Percentiles rank a stretch among this genome's conserved stretches.
phyloP scores from a whole-genome alignment of 2,888 invertebrate species.

The Pollenia amentaria region DNA sequence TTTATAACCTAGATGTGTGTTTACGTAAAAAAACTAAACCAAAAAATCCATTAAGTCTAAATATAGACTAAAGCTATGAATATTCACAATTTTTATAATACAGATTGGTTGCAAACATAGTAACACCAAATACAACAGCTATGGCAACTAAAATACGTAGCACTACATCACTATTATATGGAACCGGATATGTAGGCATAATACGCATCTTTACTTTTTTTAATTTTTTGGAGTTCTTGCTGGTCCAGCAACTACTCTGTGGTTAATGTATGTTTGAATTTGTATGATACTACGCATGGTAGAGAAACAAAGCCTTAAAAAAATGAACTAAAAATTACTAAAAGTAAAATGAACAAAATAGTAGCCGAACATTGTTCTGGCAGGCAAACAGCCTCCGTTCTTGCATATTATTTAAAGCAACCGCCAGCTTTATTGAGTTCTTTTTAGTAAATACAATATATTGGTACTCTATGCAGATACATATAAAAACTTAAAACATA shows the following conservation, averaged over 20 bases:
- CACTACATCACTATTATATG: slow-evolving; percentile 75
- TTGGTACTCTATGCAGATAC: neutral
- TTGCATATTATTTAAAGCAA: slow-evolving; percentile 73
- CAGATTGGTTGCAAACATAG: slow-evolving; percentile 37
- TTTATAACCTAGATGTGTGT: slow-evolving; percentile 9
- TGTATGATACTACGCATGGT: slow-evolving; percentile 41
- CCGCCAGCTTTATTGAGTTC: slow-evolving; percentile 68
- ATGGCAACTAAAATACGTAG: slow-evolving; percentile 39
- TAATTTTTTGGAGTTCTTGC: slow-evolving; percentile 34
- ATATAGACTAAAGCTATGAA: slow-evolving; percentile 72
- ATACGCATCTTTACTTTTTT: slow-evolving; percentile 75
- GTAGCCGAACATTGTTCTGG: slow-evolving; percentile 68
- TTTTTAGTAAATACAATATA: slow-evolving; percentile 59
- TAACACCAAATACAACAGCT: slow-evolving; percentile 24
- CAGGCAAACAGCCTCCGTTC: slow-evolving; percentile 66
- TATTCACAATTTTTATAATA: slow-evolving; percentile 69
- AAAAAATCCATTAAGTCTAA: slow-evolving; percentile 70
- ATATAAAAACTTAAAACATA: neutral
- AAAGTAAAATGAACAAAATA: slow-evolving; percentile 38
- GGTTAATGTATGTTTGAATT: slow-evolving; percentile 9
- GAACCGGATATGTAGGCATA: slow-evolving; percentile 82
- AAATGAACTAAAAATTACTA: slow-evolving; percentile 7
- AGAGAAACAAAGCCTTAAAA: slow-evolving; percentile 40
- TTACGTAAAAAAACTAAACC: slow-evolving; percentile 31
- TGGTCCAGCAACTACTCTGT: slow-evolving; percentile 30